Base-by-base conservation (phyloP, 2,888 invertebrate species). In the Hypolimnas misippus region DNA sequence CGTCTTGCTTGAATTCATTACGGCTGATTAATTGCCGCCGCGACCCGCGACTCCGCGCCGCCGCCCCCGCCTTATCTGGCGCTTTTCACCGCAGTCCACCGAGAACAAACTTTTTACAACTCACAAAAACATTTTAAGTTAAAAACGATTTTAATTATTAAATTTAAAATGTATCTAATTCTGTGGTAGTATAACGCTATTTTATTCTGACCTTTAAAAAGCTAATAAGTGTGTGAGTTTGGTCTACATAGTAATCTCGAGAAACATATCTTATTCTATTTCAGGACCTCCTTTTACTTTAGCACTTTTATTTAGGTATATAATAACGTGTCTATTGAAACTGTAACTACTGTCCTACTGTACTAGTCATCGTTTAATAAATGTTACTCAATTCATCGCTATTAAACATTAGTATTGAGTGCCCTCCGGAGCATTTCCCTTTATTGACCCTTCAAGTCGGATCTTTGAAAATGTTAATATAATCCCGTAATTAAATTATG, bases 1-100 rank as follows among this genome's bases (percentile, higher is more conserved):
- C 17, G 42, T 42, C 42, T 42, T 17, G 42, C 42, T 42, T 46
- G 46, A 25, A 46, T 46, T 46, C 46, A 46, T 46, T 46, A 46
- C 10, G 1, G 46, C 46, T 46, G 46, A 46, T 46, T 21, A 46
- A 46, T 46, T n/a, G 46, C 46, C n/a, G 38, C 4, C 35, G 12
- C 35, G 35, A 12, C 35, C 33, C 10, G 10, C 33, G 6, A 3
- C 33, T 8, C 33, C 33, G 8, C 10, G 12, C n/a, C n/a, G 2
- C 35, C 35, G 3, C 35, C n/a, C 35, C 12, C 35, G n/a, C 4
- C 35, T n/a, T 38, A 38, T 38, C 35, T 38, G 4, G 3, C 35
- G n/a, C 35, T n/a, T 38, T 38, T 38, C 35, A 12, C 35, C 35
- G 35, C 35, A 38, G n/a, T 38, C 35, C 35, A n/a, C 3, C 12